phyloP scores from a whole-genome alignment of 2,888 invertebrate genomes.

The Hanleya hanleyi region DNA sequence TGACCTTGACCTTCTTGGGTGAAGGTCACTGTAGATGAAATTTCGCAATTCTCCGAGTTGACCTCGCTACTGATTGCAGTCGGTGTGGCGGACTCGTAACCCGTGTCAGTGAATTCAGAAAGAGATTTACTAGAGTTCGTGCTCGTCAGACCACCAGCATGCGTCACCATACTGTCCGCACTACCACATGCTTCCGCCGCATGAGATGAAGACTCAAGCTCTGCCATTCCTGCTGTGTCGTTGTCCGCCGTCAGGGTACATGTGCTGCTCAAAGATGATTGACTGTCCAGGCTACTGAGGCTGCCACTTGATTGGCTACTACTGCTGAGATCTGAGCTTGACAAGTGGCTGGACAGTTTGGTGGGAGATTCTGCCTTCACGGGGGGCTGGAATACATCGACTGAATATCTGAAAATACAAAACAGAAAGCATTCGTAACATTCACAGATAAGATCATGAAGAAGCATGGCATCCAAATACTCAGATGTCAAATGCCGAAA shows the following conservation, averaged over 20 bases:
- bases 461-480: background rate
- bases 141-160: too few species aligned
- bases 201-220: background rate
- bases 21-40: too few species aligned
- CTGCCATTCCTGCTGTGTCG: conserved; percentile 33
- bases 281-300: conserved; percentile 62
- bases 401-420: conserved; percentile 67
- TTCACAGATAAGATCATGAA: too few species aligned
- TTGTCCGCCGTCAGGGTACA: conserved; percentile 61
- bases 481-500: background rate
- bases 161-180: too few species aligned
- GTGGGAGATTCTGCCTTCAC: conserved; percentile 48
- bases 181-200: too few species aligned
- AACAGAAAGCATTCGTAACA: background rate
- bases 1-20: too few species aligned
- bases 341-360: conserved; percentile 44
- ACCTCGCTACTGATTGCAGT: conserved; percentile 20
- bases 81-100: background rate
- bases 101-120: too few species aligned
- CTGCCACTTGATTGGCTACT: conserved; percentile 65
- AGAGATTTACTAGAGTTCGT: too few species aligned
- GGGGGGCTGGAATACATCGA: conserved; percentile 74
- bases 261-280: conserved; percentile 62
- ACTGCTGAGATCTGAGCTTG: conserved; percentile 48
- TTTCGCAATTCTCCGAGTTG: conserved; percentile 17